Evolutionary conservation across 92 coral and sea anemone genomes (phyloP), one percentile per base, ranked within the genome.

Genomic region (Heteractis magnifica): DNA sequence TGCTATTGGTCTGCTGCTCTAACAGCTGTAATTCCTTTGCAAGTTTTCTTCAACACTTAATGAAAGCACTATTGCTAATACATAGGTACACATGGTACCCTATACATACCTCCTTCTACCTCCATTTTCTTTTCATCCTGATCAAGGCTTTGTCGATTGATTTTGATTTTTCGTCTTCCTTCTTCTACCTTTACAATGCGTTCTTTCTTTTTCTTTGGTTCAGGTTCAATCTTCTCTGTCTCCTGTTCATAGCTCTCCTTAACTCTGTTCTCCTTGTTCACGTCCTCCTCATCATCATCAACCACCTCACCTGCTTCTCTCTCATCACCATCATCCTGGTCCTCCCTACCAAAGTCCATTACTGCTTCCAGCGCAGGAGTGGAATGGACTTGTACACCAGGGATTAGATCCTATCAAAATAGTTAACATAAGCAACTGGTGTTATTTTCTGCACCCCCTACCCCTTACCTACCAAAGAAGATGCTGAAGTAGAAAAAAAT

Each of bases 301-400:
- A 88, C 92, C 52, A 53, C 84, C 60, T 79, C 83, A 51, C 52
- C 82, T 77, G 92, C 88, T 64, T 90, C 89, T 72, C 87, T 79
- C 71, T 92, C 94, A 52, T 82, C 92, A 23, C 91, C 94, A 68
- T 91, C 97, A 56, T 92, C 99, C 23, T 90, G 90, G 34, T 94
- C 97, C 64, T 96, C 99, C 13, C 91, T 92, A n/a, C 95, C 98
- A 53, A 96, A 85, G 71, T 94, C 98, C 99, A 96, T 96, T 78
- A 96, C 91, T 16, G 99, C 99, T 62, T 96, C 99, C 81, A 96
- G 83, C 1, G 99, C 99, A 41, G 98, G 96, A 1, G 99, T 96
- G 20, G 93, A 77, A 65, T 93, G 98, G 12, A 96, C 93, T 84
- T 96, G 99, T 4, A 96, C 99, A 60, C 92, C 99, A 51, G 99